Evolutionary conservation across 2,888 invertebrate species (phyloP).

Genomic region (Griposia aprilina): DNA sequence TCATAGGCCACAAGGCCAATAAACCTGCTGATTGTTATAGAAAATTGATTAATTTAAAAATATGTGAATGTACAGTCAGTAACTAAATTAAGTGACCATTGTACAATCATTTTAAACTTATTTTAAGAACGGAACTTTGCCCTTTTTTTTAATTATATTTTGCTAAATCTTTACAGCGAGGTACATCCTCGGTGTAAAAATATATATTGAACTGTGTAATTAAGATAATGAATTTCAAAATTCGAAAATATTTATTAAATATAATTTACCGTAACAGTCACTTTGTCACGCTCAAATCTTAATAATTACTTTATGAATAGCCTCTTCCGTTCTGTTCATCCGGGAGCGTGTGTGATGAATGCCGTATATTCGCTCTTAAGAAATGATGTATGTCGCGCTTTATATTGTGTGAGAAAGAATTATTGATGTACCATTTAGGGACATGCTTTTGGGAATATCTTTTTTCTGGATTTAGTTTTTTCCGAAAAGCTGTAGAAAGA

Average conservation of each 20-base stretch:
- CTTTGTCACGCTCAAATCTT: slow-evolving; percentile 33
- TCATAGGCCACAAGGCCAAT: slow-evolving; percentile 17
- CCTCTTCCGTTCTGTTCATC: slow-evolving; percentile 59
- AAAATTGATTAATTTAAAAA: slow-evolving; percentile 16
- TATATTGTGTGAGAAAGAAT: slow-evolving; percentile 38
- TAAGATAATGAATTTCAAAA: not conserved
- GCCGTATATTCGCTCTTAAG: slow-evolving; percentile 49
- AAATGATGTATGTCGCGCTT: slow-evolving; percentile 38
- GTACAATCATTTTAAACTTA: not conserved
- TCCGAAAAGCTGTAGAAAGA: not conserved
- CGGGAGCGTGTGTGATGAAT: slow-evolving; percentile 65
- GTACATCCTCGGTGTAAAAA: not conserved
- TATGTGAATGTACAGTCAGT: slow-evolving; percentile 2
- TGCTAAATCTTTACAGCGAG: too few species aligned
- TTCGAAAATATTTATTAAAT: not conserved
- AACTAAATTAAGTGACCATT: not conserved
- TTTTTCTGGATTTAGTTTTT: not conserved
- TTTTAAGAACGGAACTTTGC: not conserved
- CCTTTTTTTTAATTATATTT: not conserved
- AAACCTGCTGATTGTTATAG: slow-evolving; percentile 44
- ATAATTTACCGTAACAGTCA: slow-evolving; percentile 20
- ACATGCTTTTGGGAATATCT: not conserved
- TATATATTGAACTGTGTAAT: not conserved
- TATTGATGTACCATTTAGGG: slow-evolving; percentile 30
- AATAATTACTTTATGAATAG: slow-evolving; percentile 61